Base-by-base conservation (phyloP, 2,797 vertebrate species). In the Microhierax caerulescens region DNA sequence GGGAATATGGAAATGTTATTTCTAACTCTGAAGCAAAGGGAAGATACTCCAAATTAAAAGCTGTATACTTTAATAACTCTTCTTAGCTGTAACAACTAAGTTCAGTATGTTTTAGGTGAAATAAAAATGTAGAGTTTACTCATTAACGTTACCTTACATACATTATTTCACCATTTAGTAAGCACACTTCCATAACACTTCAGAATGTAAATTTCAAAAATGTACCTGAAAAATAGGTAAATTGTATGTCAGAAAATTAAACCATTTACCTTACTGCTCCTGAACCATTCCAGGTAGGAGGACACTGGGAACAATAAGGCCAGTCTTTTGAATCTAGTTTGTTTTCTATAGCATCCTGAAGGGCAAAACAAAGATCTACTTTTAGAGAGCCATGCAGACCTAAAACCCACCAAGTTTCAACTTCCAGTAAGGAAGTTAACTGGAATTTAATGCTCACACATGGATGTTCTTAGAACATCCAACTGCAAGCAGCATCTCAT, bases 261-360 rank as follows among this genome's bases (percentile, higher is more conserved):
- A 65, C 7, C 3, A 32, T 81, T 76, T 97, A 99, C 99, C 99
- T 99, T 77, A 99, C 99, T 73, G 98, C 99, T 75, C 99, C 99
- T 4, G 99, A 99, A 54, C 99, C 99, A 47, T 99, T 99, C 99
- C 99, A 99, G 7, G 99, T 98, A 67, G 99, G 98, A 54, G 99
- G 99, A 91, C 98, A 99, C 85, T 98, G 98, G 3, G 99, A 99
- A 98, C 98, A 98, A 72, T 99, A 99, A 0, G 99, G 99, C 99
- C 99, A 99, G 14, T 99, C 99, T 96, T 86, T 99, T 65, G 98
- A 97, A 95, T 99, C 99, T 93, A 99, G 97, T 96, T 99, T 99
- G 97, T 99, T 99, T 95, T 99, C 99, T 92, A 99, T 98, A n/a
- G 98, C 99, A 97, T 99, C 99, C 99, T 99, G 96, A 79, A 88